phyloP scores from a whole-genome alignment of 2,797 vertebrate genomes.

The Cyprinella venusta region DNA sequence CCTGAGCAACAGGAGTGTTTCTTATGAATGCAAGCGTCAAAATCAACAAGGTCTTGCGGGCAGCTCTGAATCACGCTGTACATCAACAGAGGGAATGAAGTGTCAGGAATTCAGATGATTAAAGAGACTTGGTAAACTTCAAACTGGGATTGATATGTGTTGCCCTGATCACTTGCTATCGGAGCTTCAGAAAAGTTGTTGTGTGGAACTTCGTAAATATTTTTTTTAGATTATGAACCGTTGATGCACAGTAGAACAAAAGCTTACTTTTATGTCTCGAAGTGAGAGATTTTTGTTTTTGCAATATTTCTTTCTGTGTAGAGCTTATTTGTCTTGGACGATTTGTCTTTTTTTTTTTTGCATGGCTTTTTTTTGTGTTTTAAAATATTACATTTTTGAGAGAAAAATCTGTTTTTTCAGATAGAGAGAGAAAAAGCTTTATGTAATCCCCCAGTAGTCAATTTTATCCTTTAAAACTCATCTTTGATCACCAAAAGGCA shows the following conservation, averaged over 20 bases:
- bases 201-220: slow-evolving; percentile 1
- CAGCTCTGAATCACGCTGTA: slow-evolving; percentile 59
- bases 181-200: background rate
- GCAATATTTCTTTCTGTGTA: background rate
- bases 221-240: background rate
- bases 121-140: slow-evolving; percentile 65
- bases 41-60: slow-evolving; percentile 64
- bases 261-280: background rate
- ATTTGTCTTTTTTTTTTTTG: no score
- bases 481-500: no score
- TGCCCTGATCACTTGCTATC: slow-evolving; percentile 9
- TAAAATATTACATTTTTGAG: background rate
- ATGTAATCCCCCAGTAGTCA: no score
- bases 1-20: slow-evolving; percentile 59
- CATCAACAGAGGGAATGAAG: slow-evolving; percentile 41
- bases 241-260: background rate
- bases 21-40: slow-evolving; percentile 58
- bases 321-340: background rate
- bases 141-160: slow-evolving; percentile 57
- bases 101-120: slow-evolving; percentile 65
- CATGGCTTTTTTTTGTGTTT: background rate
- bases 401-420: background rate
- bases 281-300: slow-evolving; percentile 10
- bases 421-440: background rate
- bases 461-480: no score